Conservation (phyloP, 2,797 vertebrate genomes). For the Valencia hispanica region DNA sequence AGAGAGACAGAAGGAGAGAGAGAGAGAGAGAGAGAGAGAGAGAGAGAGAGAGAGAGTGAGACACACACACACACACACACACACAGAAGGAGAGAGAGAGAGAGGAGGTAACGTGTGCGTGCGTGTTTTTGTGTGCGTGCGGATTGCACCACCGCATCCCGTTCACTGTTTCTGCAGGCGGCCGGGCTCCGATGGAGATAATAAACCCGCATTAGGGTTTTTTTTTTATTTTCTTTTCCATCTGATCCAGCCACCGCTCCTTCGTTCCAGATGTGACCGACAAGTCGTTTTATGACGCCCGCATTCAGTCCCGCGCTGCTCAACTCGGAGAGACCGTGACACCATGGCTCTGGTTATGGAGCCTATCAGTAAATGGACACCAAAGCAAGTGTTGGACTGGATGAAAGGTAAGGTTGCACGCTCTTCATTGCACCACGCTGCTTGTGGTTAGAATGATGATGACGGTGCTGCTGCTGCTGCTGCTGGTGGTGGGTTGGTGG, state of each 20-base stretch:
- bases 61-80: too few relatives aligned
- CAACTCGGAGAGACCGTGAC: conserved; percentile 83
- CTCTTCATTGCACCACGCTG: conserved; percentile 34
- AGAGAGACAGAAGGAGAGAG: conserved; percentile 48
- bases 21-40: conserved; percentile 27
- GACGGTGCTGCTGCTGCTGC: conserved; percentile 10
- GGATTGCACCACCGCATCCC: conserved; percentile 85
- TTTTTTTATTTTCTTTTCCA: conserved; percentile 42
- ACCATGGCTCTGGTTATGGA: conserved; percentile 93
- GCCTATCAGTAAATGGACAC: conserved; percentile 95
- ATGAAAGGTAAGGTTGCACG: conserved; percentile 88
- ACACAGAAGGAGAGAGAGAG: conserved; percentile 27
- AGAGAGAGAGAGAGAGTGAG: conserved; percentile 35
- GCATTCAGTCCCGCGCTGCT: conserved; percentile 75
- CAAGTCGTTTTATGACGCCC: conserved; percentile 71
- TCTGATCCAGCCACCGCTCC: conserved; percentile 39
- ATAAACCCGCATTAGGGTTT: conserved; percentile 56
- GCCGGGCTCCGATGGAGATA: conserved; percentile 83
- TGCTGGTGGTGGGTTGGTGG: conserved; percentile 33
- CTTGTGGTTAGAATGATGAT: conserved; percentile 33
- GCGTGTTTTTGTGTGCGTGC: conserved; percentile 72
- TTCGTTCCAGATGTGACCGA: conserved; percentile 79
- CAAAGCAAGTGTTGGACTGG: conserved; percentile 94
- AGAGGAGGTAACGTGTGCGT: conserved; percentile 56
- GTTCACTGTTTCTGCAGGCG: conserved; percentile 78